Conservation (phyloP, 2,888 invertebrate genomes). For the Carterocephalus palaemon region DNA sequence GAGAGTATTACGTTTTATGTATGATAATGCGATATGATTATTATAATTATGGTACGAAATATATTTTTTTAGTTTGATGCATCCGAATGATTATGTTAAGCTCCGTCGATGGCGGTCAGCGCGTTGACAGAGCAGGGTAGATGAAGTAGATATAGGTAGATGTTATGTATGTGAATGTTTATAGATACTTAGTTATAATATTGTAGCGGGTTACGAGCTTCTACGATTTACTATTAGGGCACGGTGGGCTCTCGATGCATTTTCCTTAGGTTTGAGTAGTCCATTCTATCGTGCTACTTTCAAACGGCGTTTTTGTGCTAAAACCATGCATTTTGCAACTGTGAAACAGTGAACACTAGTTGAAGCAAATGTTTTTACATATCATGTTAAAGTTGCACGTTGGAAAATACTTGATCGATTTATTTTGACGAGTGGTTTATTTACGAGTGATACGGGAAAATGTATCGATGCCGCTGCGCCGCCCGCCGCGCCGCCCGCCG, state of each 20-base stretch:
- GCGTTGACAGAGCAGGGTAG: slow-evolving; percentile 38
- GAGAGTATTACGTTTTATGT: slow-evolving; percentile 43
- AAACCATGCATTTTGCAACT: too few species aligned
- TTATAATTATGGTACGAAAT: slow-evolving; percentile 29
- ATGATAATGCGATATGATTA: too few species aligned
- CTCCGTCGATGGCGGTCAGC: slow-evolving; percentile 37
- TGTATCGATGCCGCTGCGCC: slow-evolving; percentile 21
- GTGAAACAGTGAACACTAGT: slow-evolving; percentile 23
- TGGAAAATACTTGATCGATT: slow-evolving; percentile 5
- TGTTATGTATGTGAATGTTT: slow-evolving; percentile 69
- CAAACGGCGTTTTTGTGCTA: too few species aligned
- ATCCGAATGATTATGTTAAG: slow-evolving; percentile 41
- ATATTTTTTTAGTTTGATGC: slow-evolving; percentile 44
- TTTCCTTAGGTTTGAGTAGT: too few species aligned
- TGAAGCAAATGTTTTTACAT: too few species aligned
- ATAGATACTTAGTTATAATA: slow-evolving; percentile 21
- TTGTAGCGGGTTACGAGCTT: slow-evolving; percentile 61
- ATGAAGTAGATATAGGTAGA: slow-evolving; percentile 69
- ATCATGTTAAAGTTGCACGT: too few species aligned
- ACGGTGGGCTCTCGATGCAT: slow-evolving; percentile 43
- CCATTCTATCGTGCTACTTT: too few species aligned
- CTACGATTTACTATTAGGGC: slow-evolving; percentile 36
- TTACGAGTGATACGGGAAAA: neutral
- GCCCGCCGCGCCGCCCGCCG: neutral
- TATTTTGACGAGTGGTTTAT: neutral